Base-by-base conservation (phyloP, 1,140 invertebrate genomes). In the Probaryconus sp. region DNA sequence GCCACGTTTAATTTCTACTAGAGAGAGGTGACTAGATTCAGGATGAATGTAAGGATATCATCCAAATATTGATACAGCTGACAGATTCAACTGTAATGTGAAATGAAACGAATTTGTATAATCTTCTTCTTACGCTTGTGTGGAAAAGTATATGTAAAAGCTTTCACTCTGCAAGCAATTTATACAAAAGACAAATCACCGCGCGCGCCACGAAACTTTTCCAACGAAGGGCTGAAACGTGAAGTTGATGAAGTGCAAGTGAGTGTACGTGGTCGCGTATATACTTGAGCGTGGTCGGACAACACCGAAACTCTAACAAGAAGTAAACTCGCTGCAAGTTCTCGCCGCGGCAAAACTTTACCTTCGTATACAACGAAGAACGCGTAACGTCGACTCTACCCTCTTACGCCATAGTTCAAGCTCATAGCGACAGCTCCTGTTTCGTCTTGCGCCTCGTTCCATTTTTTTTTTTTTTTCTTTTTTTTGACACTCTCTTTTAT, bases 161-260 rank as follows among this genome's bases (percentile, higher is more conserved):
- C 33, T 56, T 45, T 50, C 45, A 7, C 20, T 47, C n/a, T 37
- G 58, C 6, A 16, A 63, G 30, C 60, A 51, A 63, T 51, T 63
- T 51, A 63, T 51, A 63, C 47, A 63, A 63, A 63, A 56, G 51
- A 67, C 63, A 67, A 67, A 67, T 56, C 50, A 56, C 50, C 51
- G 28, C 47, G 37, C 28, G 17, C 58, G 37, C 47, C 47, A 56
- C 43, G 63, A 55, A 56, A 37, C 42, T 67, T 56, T 47, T 31
- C 43, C 42, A 56, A 56, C 40, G 51, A 56, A 67, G 51, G 42
- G 42, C 42, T 56, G 50, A 48, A 56, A 67, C 48, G 31, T 56
- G 50, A 65, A 65, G 61, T 65, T 55, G 48, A 55, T 65, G 48
- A 65, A 65, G 61, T 47, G 61, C 50, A 65, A 65, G 51, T 56